Evolutionary conservation across 2,113 vertebrate genomes (phyloP).

Genomic region (Zapus hudsonius): DNA sequence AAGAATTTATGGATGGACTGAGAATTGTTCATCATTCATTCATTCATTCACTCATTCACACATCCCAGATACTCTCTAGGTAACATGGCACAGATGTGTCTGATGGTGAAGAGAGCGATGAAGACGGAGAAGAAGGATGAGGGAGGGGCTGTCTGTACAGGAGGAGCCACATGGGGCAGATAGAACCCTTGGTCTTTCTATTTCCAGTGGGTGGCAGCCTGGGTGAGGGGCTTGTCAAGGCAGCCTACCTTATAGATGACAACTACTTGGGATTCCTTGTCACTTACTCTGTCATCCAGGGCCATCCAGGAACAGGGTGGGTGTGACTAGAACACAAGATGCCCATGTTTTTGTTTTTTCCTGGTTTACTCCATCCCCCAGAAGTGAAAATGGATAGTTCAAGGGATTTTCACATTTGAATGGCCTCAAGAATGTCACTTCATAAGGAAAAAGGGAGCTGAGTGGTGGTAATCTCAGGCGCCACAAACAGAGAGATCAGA

Average conservation of each 20-base stretch:
- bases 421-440: neutral
- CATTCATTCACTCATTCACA: neutral
- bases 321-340: accelerated
- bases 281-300: neutral
- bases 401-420: neutral
- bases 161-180: neutral
- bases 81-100: accelerated
- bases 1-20: neutral
- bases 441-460: neutral
- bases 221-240: neutral
- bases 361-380: neutral
- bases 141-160: neutral
- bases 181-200: neutral
- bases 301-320: neutral
- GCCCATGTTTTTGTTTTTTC: neutral
- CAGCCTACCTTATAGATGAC: neutral
- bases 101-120: too few species aligned
- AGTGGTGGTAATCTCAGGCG: neutral
- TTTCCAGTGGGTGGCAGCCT: neutral
- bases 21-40: neutral
- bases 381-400: neutral
- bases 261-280: neutral
- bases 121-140: neutral
- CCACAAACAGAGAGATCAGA: neutral
- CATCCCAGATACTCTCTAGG: too few species aligned